Evolutionary conservation across 2,797 vertebrate species (phyloP).

Genomic region (Megalops cyprinoides): DNA sequence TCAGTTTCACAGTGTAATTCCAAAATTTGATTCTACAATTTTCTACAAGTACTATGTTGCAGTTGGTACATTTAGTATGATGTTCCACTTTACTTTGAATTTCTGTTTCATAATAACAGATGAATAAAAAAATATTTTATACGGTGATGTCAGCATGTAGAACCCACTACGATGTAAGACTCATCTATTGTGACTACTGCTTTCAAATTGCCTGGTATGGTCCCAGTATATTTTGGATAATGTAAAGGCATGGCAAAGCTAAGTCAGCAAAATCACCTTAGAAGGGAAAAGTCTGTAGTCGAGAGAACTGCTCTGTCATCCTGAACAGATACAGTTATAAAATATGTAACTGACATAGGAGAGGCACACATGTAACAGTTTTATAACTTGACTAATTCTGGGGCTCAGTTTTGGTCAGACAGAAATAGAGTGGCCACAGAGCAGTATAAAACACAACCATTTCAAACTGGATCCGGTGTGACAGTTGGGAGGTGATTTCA

Average conservation of each 20-base stretch:
- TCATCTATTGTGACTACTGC: neutral
- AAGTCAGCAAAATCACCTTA: neutral
- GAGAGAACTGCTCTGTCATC: neutral
- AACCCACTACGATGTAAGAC: neutral
- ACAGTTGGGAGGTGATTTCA: conserved; percentile 52
- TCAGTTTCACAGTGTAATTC: too few species aligned
- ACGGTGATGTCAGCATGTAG: neutral
- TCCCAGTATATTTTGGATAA: neutral
- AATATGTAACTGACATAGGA: neutral
- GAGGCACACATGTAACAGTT: neutral
- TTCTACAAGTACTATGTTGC: too few species aligned
- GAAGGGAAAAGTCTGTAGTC: conserved; percentile 2
- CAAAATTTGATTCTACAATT: too few species aligned
- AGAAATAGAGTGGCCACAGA: neutral
- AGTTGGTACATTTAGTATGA: too few species aligned
- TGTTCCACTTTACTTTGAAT: too few species aligned
- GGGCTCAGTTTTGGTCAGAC: neutral
- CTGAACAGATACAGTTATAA: neutral
- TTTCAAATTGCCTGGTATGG: neutral
- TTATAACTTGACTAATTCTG: neutral
- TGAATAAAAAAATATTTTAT: too few species aligned
- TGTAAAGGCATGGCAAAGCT: too few species aligned
- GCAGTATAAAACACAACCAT: neutral
- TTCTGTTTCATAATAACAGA: too few species aligned
- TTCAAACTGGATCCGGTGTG: conserved; percentile 34